These are phyloP conservation scores for Edolisoma coerulescens DNA, from an alignment of 2,113 vertebrate genomes.

Conservation along the genomic window DNA sequence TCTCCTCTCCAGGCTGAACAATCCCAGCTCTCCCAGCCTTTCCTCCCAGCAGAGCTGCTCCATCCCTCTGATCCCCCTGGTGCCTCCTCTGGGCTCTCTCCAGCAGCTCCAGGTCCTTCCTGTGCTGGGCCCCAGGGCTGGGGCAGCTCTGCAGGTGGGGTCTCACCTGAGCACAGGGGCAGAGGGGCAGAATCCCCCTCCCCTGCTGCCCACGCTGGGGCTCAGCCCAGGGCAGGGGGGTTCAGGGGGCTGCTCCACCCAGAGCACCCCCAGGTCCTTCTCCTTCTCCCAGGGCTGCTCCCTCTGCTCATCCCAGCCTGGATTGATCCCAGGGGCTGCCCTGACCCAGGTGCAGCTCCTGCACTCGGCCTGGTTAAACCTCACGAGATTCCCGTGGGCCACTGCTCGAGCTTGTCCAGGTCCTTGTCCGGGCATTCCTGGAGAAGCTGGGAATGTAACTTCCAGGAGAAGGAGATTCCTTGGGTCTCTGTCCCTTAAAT, in stretches of 20 bases:
- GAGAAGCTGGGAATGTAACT: neutral
- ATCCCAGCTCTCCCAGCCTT: neutral
- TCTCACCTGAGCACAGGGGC: neutral
- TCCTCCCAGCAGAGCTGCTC: neutral
- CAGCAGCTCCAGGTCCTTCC: neutral
- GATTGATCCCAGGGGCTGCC: neutral
- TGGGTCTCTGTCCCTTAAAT: neutral
- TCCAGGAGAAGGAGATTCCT: neutral
- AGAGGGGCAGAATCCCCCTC: neutral
- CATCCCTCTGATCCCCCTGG: neutral
- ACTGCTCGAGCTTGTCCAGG: neutral
- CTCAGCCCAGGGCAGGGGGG: neutral
- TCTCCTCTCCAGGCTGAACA: neutral
- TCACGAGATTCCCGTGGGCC: neutral
- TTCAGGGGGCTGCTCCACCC: no score
- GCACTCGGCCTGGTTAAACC: neutral
- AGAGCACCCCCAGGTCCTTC: neutral
- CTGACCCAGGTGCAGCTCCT: neutral
- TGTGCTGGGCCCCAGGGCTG: neutral
- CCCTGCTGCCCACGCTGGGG: neutral
- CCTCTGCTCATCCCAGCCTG: neutral
- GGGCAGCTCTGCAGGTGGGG: neutral
- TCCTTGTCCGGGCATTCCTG: neutral
- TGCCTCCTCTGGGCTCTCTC: neutral
- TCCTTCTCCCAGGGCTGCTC: neutral